Conservation (phyloP, 1,140 invertebrate genomes). For the Leptinotarsa undecemlineata region DNA sequence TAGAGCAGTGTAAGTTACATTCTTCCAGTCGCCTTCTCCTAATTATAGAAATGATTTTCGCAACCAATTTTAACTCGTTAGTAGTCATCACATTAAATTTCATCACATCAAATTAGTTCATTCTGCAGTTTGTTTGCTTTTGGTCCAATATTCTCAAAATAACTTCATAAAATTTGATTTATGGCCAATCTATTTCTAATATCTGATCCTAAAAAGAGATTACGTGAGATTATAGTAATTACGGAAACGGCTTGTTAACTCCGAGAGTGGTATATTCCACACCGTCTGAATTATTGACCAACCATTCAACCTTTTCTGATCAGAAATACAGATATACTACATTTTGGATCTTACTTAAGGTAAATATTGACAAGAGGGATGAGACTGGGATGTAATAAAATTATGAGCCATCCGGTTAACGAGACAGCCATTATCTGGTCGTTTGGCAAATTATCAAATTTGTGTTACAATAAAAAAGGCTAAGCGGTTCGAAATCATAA, state of each 20-base stretch:
- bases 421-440: constrained; percentile 1
- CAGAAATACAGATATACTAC: constrained; percentile 20
- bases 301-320: constrained; percentile 9
- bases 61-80: neutral
- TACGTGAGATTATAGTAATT: constrained; percentile 20
- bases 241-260: constrained; percentile 19
- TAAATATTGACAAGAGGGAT: constrained; percentile 24
- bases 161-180: constrained; percentile 24
- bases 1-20: neutral
- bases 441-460: neutral
- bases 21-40: neutral
- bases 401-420: constrained; percentile 12
- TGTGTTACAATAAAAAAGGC: neutral
- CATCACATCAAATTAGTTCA: neutral
- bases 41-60: neutral
- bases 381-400: constrained; percentile 9
- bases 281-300: constrained; percentile 18
- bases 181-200: constrained; percentile 23
- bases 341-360: constrained; percentile 18
- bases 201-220: constrained; percentile 17
- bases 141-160: constrained; percentile 9
- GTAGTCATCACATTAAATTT: neutral
- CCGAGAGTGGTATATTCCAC: constrained; percentile 19
- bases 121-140: neutral
- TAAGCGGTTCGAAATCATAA: neutral